Percentiles rank a stretch among this genome's conserved stretches.
phyloP scores from a whole-genome alignment of 2,113 vertebrate genomes.

The Myrmecophaga tridactyla region DNA sequence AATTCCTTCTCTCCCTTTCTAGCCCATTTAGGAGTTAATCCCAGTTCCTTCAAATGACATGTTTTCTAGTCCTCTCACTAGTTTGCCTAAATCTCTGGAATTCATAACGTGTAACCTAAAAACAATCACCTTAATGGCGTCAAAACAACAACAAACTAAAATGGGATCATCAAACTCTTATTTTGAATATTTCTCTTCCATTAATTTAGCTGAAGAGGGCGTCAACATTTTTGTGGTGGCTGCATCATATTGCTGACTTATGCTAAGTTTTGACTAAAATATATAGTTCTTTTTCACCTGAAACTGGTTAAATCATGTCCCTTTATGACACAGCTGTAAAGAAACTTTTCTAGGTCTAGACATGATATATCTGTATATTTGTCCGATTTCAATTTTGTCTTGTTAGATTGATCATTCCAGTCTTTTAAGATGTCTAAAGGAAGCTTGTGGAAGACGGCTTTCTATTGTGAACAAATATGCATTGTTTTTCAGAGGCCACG shows the following conservation, averaged over 20 bases:
- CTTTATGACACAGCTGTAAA: not conserved
- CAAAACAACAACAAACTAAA: not conserved
- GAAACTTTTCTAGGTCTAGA: not conserved
- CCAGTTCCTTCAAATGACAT: not conserved
- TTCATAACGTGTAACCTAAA: conserved; percentile 14
- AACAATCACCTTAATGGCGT: not conserved
- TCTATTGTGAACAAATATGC: conserved; percentile 1
- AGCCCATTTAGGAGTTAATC: not conserved
- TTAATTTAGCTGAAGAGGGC: not conserved
- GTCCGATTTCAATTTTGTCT: not conserved
- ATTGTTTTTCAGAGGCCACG: not conserved
- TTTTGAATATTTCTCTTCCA: conserved; percentile 12
- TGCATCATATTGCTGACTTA: not conserved
- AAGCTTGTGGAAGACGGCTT: not conserved
- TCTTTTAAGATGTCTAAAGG: not conserved
- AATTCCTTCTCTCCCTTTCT: not conserved
- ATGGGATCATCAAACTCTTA: not conserved
- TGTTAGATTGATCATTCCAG: not conserved
- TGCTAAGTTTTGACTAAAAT: not conserved
- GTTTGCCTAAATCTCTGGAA: not conserved
- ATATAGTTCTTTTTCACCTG: not conserved
- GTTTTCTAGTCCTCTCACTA: not conserved
- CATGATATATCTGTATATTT: not conserved
- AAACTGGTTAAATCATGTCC: not conserved
- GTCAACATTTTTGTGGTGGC: not conserved